Evolutionary conservation across 1,140 invertebrate genomes (phyloP).

Genomic region (Eufriesea mexicana): DNA sequence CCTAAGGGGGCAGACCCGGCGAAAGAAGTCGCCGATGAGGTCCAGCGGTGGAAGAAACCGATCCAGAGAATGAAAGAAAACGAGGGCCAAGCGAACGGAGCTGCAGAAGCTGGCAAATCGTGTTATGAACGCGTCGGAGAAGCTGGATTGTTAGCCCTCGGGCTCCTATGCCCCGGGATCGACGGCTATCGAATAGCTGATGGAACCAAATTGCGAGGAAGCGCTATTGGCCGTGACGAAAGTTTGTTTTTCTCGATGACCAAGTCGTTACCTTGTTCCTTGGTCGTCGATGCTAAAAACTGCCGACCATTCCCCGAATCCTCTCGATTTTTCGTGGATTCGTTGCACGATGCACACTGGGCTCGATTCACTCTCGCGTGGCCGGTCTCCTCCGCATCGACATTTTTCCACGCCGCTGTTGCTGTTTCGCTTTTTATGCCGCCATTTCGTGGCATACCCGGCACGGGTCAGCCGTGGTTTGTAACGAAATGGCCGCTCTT

Average conservation of each 20-base stretch:
- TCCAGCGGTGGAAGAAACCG: background rate
- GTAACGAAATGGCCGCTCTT: conserved; percentile 1
- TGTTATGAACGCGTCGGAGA: conserved; percentile 71
- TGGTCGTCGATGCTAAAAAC: background rate
- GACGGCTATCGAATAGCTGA: conserved; percentile 61
- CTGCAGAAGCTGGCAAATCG: conserved; percentile 69
- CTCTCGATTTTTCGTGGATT: background rate
- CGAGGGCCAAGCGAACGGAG: conserved; percentile 37
- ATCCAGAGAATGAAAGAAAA: background rate
- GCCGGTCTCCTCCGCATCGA: background rate
- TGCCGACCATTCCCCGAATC: background rate
- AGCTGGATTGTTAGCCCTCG: conserved; percentile 66
- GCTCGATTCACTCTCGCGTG: background rate
- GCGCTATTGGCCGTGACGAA: conserved; percentile 60
- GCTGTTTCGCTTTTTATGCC: conserved; percentile 15
- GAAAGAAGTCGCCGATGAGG: conserved; percentile 16
- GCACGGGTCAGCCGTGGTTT: background rate
- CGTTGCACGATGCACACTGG: background rate
- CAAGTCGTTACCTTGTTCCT: background rate
- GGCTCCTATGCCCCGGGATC: conserved; percentile 41
- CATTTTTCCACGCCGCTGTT: background rate
- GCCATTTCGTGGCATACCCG: background rate
- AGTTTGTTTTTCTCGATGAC: conserved; percentile 21
- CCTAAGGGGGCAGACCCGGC: background rate
- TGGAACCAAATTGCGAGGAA: conserved; percentile 66